Conservation (phyloP, 1,140 invertebrate genomes). For the Glomeris maerens region DNA sequence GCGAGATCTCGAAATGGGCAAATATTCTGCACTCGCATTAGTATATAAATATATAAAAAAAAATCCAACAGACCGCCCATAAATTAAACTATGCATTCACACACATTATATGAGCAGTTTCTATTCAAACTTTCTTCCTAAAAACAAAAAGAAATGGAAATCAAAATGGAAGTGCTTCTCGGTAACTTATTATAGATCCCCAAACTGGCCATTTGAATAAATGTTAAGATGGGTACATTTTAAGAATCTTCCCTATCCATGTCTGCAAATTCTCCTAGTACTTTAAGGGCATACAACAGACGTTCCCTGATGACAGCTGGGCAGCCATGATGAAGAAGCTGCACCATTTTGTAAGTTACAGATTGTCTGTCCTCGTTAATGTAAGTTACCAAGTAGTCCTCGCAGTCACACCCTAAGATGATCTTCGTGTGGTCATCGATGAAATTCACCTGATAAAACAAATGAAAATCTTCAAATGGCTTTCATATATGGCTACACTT, state of each 20-base stretch:
- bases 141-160: too few species aligned
- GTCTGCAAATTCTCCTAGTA: slow-evolving; percentile 37
- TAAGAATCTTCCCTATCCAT: slow-evolving; percentile 13
- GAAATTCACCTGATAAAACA: slow-evolving; percentile 41
- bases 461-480: slow-evolving; percentile 1
- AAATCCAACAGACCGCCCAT: too few species aligned
- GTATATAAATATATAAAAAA: too few species aligned
- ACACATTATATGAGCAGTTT: too few species aligned
- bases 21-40: too few species aligned
- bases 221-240: too few species aligned
- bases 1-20: too few species aligned
- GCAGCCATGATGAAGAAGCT: slow-evolving; percentile 43
- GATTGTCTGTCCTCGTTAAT: slow-evolving; percentile 42
- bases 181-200: too few species aligned
- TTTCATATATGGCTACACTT: neutral
- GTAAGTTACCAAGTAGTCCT: slow-evolving; percentile 37
- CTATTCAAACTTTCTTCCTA: too few species aligned
- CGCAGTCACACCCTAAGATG: slow-evolving; percentile 30
- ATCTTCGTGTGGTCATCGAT: slow-evolving; percentile 48
- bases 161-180: too few species aligned
- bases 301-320: slow-evolving; percentile 39
- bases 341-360: slow-evolving; percentile 42
- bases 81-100: too few species aligned
- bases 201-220: too few species aligned
- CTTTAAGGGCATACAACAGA: slow-evolving; percentile 41